phyloP scores from a whole-genome alignment of 2,888 invertebrate genomes.

The Philhelius pedissequus region DNA sequence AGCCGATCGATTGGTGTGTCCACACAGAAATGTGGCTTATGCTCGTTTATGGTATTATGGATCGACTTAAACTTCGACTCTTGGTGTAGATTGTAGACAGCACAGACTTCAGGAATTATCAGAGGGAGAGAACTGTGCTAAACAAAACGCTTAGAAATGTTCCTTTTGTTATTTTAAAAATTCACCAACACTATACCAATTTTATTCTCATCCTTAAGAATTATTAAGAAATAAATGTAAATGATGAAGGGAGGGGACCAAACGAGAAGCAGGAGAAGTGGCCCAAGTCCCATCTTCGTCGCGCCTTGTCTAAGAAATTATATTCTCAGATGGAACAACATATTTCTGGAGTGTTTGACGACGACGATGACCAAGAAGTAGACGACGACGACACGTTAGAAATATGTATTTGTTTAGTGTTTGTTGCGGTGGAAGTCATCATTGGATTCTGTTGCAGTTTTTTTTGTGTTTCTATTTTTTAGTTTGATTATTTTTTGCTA shows the following conservation, averaged over 20 bases:
- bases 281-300: constrained; percentile 29
- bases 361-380: not conserved
- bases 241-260: constrained; percentile 12
- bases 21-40: constrained; percentile 65
- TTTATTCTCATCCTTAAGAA: constrained; percentile 42
- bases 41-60: constrained; percentile 67
- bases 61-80: constrained; percentile 44
- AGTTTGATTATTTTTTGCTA: not conserved
- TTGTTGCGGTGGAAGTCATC: constrained; percentile 30
- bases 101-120: constrained; percentile 39
- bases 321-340: constrained; percentile 60
- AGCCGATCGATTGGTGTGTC: constrained; percentile 50
- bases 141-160: constrained; percentile 54
- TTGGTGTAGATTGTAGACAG: not conserved
- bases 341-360: constrained; percentile 63
- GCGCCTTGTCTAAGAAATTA: constrained; percentile 39
- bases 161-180: constrained; percentile 27
- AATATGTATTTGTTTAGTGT: constrained; percentile 64
- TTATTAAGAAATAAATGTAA: constrained; percentile 68
- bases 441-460: constrained; percentile 45
- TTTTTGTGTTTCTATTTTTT: constrained; percentile 9
- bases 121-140: not conserved
- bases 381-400: too few species aligned
- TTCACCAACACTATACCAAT: constrained; percentile 6
- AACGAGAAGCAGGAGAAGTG: not conserved